Conservation (phyloP, 2,797 vertebrate species). For the Lithobates sylvaticus region DNA sequence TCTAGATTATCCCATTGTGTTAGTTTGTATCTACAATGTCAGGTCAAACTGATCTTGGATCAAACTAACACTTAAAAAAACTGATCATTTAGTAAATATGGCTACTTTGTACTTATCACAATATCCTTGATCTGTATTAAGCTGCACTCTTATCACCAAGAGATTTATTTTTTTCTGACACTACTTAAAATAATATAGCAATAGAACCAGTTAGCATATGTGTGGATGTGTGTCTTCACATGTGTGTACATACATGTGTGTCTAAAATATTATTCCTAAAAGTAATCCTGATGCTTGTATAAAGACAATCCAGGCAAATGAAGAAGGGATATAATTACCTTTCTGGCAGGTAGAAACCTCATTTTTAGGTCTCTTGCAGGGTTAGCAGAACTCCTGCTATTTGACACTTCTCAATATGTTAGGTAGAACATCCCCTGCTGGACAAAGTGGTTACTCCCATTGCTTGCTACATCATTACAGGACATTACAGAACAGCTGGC, state of each 20-base stretch:
- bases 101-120: background rate
- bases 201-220: background rate
- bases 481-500: too few relatives aligned
- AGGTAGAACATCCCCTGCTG: too few relatives aligned
- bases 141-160: background rate
- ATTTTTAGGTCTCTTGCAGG: too few relatives aligned
- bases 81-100: background rate
- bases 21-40: background rate
- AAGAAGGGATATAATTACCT: too few relatives aligned
- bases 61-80: background rate
- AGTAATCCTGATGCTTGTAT: too few relatives aligned
- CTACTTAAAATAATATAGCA: too few relatives aligned
- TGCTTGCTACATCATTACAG: too few relatives aligned
- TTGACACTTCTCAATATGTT: too few relatives aligned
- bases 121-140: slow-evolving; percentile 4
- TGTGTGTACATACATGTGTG: background rate
- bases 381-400: too few relatives aligned
- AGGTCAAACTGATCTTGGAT: slow-evolving; percentile 2
- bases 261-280: background rate
- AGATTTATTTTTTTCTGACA: background rate
- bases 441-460: too few relatives aligned
- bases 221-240: background rate
- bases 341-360: too few relatives aligned
- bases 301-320: too few relatives aligned
- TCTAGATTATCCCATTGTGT: slow-evolving; percentile 1